phyloP scores from a whole-genome alignment of 2,888 invertebrate species.

The Amorpha juglandis region DNA sequence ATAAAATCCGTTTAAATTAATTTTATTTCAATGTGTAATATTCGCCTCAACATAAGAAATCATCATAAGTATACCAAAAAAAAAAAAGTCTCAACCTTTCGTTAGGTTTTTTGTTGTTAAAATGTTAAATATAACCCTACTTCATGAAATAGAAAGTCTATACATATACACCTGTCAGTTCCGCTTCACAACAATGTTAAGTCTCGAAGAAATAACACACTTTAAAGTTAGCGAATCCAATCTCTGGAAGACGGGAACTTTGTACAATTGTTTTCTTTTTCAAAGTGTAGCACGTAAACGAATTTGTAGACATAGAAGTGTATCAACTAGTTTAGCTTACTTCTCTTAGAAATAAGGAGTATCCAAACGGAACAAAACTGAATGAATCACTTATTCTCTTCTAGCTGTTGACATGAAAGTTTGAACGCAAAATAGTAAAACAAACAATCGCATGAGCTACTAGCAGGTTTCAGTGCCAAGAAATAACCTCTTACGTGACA shows the following conservation, averaged over 20 bases:
- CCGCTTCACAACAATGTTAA: constrained; percentile 65
- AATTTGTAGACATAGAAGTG: constrained; percentile 54
- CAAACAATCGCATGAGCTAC: constrained; percentile 68
- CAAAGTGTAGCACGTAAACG: constrained; percentile 65
- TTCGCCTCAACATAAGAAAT: background rate
- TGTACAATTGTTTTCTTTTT: constrained; percentile 74
- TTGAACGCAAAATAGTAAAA: constrained; percentile 61
- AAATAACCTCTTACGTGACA: constrained; percentile 81
- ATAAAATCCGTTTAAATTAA: no score
- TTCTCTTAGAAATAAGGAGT: background rate
- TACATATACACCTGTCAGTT: constrained; percentile 63
- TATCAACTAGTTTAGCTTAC: constrained; percentile 32
- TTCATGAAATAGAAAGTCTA: constrained; percentile 52
- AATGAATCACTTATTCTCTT: constrained; percentile 18
- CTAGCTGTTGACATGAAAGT: constrained; percentile 22
- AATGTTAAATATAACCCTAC: constrained; percentile 19
- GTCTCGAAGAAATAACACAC: constrained; percentile 75
- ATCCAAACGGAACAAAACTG: background rate
- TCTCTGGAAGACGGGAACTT: constrained; percentile 72
- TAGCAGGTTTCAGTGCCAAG: constrained; percentile 73
- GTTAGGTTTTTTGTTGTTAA: constrained; percentile 11
- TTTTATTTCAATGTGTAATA: no score
- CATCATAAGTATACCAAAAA: background rate
- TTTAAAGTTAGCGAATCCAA: constrained; percentile 78
- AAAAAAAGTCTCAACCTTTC: background rate